Base-by-base conservation (phyloP, 2,797 vertebrate genomes). In the Chelmon rostratus region DNA sequence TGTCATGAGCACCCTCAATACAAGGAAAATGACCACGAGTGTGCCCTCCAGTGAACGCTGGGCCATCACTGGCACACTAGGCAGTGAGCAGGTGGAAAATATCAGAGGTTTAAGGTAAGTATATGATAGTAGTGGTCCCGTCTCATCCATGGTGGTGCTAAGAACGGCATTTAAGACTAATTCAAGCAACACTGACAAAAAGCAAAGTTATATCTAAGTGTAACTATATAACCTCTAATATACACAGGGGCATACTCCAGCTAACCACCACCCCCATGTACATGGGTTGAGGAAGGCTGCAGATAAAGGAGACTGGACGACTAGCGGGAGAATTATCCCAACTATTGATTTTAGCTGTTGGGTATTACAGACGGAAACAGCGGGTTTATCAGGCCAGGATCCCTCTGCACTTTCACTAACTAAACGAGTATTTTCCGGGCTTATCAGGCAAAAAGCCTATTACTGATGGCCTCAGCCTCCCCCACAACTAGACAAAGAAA, bases 271-370 rank as follows among this genome's bases (percentile, higher is more conserved):
- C 88, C 89, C 83, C 88, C 83, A 87, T 88, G 86, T 89, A 90
- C 85, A 92, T 65, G 88, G 89, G 87, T 92, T 91, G 89, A 92
- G 88, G 89, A 86, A 92, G 77, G 84, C 90, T 88, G 78, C 78
- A 95, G 95, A 95, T 92, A 95, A 96, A 95, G 87, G 82, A 92
- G 90, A 90, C 93, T 94, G 95, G 95, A 95, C 92, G 95, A 97
- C 96, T 95, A 95, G 95, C 93, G 87, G 94, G 95, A 94, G 97
- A 96, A 97, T 98, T 97, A 98, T 97, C 97, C 97, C 92, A 95
- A 93, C 95, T 97, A 98, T 97, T 97, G 97, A 98, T 98, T 98
- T 97, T 97, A 94, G 94, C 97, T 97, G 97, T 96, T 96, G 96
- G 97, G 96, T 97, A 98, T 98, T 97, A 97, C 95, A 96, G 95